Evolutionary conservation across 1,140 invertebrate genomes (phyloP), one percentile per base, ranked within the genome.

Genomic region (Euura saliciscinereae): DNA sequence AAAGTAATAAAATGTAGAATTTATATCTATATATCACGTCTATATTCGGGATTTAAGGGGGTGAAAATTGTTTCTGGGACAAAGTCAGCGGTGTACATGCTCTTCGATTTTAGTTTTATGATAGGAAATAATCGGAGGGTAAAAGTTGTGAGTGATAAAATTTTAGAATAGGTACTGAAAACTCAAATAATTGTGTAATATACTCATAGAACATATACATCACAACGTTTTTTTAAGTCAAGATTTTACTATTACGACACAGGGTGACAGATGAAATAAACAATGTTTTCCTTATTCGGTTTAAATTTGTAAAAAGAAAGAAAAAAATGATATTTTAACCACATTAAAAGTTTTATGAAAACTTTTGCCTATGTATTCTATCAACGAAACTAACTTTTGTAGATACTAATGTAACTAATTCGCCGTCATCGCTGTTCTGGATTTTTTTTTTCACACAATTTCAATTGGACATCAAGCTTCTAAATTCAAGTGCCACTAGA

Each of bases 1-100:
- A 28, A 28, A 28, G 28, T 28, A 28, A 28, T 28, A 28, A 28
- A 28, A 72, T 77, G 13, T 79, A 78, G 73, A 68, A 71, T 76
- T 79, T 77, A 44, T 44, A 65, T 69, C 11, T 1, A 28, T 28
- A 28, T 28, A 28, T 28, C 28, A 28, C 28, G 28, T 28, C 28
- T 28, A 28, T 28, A 28, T 28, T 28, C 28, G 28, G 28, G 28
- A 28, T 28, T 0, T 28, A 28, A 28, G 28, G 28, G 28, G 28
- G 28, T 28, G 28, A 28, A 28, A 28, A 28, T 28, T 28, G 28
- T 28, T 28, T 28, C 28, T 28, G 28, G 28, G 28, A 28, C 28
- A 28, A 28, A 28, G 28, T 28, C 28, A 28, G 28, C 28, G 28
- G 28, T 28, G 28, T 28, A 28, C 28, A 28, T 28, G 28, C 28